phyloP scores from a whole-genome alignment of 2,888 invertebrate species.

The Thyatira batis region DNA sequence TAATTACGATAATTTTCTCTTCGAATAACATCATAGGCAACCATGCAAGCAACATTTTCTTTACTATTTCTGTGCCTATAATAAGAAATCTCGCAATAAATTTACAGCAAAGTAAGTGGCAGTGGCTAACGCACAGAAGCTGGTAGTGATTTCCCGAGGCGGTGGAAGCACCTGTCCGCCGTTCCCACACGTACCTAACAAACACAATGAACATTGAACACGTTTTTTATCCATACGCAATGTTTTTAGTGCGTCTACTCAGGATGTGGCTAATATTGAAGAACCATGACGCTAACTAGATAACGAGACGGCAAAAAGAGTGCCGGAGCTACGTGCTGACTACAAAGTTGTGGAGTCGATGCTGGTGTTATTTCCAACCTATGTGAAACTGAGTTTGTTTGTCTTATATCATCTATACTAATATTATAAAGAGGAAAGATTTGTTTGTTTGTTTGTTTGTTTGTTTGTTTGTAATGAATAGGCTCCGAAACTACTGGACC shows the following conservation, averaged over 20 bases:
- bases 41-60: background rate
- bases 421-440: too few species aligned
- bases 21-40: background rate
- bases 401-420: too few species aligned
- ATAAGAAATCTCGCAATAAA: slow-evolving; percentile 10
- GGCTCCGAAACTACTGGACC: too few species aligned
- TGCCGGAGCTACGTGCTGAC: background rate
- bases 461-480: too few species aligned
- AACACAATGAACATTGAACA: slow-evolving; percentile 72
- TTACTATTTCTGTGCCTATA: background rate
- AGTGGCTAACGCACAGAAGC: slow-evolving; percentile 50
- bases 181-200: slow-evolving; percentile 70
- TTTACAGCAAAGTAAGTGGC: slow-evolving; percentile 1
- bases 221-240: slow-evolving; percentile 69
- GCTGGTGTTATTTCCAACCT: background rate
- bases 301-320: background rate
- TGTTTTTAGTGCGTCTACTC: slow-evolving; percentile 50
- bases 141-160: slow-evolving; percentile 67
- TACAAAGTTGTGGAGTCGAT: background rate
- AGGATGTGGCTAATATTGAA: slow-evolving; percentile 54
- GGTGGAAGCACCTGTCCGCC: slow-evolving; percentile 58
- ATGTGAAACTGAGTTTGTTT: background rate
- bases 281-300: slow-evolving; percentile 3
- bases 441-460: too few species aligned
- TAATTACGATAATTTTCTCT: background rate